Evolutionary conservation across 2,797 vertebrate genomes (phyloP), one percentile per base, ranked within the genome.

Genomic region (Halcyon leucocephala): DNA sequence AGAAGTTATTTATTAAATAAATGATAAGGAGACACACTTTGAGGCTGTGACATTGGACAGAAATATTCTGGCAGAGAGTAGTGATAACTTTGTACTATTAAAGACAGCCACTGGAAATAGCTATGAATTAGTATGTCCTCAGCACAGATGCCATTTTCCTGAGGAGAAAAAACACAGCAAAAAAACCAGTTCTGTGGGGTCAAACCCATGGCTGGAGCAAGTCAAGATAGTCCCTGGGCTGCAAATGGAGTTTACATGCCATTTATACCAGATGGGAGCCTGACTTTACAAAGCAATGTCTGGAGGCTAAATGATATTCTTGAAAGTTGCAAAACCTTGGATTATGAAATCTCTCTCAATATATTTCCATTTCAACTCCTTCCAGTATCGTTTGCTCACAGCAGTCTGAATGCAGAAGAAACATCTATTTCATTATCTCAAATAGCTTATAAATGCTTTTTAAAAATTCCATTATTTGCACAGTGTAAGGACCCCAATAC

Each of bases 341-440:
- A 91, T 97, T 97, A 97, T 97, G 95, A 97, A 97, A 94, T 97
- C 84, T 96, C 35, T 89, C 71, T 89, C 90, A 95, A 93, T 96
- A 81, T 88, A 95, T 94, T 96, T 97, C 91, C 95, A 95, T 97
- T 97, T 90, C 82, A 70, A 52, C 89, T 95, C 78, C 62, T 97
- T 96, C 82, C 84, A 94, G 60, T 86, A 71, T 90, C 82, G 3
- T 96, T 96, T 95, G 89, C 90, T 95, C 90, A 91, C 71, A 93
- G 87, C 52, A 11, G 46, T 49, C 61, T 42, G 86, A 97, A 92
- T 77, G 78, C 71, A 83, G 89, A 82, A 72, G 92, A 94, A 97
- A 97, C 97, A 97, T 98, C 97, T 98, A 97, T 96, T 97, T 97
- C 97, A 96, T 98, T 98, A 97, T 94, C 96, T 97, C 94, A 94